Evolutionary conservation across 2,888 invertebrate genomes (phyloP).

Genomic region (Mechanitis messenoides): DNA sequence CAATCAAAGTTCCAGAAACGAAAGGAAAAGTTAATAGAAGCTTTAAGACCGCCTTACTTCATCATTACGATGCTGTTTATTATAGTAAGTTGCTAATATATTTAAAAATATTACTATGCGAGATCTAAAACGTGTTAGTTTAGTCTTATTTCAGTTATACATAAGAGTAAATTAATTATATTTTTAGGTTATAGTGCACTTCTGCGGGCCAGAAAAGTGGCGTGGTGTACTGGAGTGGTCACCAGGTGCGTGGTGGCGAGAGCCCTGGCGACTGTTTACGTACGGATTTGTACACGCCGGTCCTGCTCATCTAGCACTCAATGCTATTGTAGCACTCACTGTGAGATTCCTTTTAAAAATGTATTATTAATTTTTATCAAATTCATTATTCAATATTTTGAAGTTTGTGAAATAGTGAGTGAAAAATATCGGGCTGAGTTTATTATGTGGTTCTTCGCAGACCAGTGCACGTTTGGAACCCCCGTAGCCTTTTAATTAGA

Average conservation of each 20-base stretch:
- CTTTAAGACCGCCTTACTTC: conserved; percentile 61
- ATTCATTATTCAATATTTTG: no score
- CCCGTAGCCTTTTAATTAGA: no score
- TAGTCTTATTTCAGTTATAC: neutral
- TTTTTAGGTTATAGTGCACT: conserved; percentile 47
- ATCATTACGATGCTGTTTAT: conserved; percentile 57
- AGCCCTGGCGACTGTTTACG: conserved; percentile 87
- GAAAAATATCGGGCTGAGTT: no score
- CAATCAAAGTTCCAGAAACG: conserved; percentile 56
- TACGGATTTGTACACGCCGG: conserved; percentile 89
- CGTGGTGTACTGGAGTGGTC: conserved; percentile 53
- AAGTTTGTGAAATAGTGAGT: no score
- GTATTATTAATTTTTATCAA: no score
- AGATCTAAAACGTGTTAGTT: neutral
- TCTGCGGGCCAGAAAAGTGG: conserved; percentile 39
- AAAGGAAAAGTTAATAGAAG: conserved; percentile 52
- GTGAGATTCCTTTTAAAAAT: conserved; percentile 40
- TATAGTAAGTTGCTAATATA: conserved; percentile 49
- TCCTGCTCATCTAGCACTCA: conserved; percentile 84
- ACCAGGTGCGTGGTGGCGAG: conserved; percentile 70
- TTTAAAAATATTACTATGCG: neutral
- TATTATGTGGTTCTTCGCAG: no score
- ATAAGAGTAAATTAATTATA: neutral
- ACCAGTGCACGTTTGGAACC: no score
- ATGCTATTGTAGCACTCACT: conserved; percentile 70